A percentile compares a stretch with the other conserved stretches of the same genome.
phyloP scores from a whole-genome alignment of 35 echinoderm and acorn worm genomes.

The Acanthaster planci region DNA sequence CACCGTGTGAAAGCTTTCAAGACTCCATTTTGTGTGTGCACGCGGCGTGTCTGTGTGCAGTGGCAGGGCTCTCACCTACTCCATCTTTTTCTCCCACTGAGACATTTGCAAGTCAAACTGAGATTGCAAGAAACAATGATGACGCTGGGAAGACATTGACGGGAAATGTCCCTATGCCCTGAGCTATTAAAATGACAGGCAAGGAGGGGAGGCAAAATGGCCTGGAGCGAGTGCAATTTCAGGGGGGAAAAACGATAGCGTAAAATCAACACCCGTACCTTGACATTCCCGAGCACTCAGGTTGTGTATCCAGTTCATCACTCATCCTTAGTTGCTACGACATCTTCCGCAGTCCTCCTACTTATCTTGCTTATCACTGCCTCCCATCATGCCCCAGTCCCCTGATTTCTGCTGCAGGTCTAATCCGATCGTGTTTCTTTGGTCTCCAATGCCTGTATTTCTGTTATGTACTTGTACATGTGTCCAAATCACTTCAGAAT shows the following conservation, averaged over 20 bases:
- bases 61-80: background rate
- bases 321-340: background rate
- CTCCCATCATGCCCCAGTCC: no score
- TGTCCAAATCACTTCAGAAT: no score
- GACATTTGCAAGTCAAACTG: conserved; percentile 12
- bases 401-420: no score
- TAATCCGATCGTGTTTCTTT: no score
- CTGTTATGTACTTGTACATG: no score
- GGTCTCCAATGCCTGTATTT: no score
- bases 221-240: background rate
- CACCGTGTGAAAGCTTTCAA: background rate
- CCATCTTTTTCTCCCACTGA: background rate
- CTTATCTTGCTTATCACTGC: no score
- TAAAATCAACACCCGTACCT: conserved; percentile 15
- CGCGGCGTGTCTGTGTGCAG: background rate
- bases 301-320: background rate
- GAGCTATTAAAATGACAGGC: conserved; percentile 29
- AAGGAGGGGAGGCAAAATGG: background rate
- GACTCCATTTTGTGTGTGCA: background rate
- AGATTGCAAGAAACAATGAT: background rate
- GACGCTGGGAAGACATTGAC: background rate
- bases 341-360: no score
- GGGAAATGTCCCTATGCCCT: background rate
- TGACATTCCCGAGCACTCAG: background rate
- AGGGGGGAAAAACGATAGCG: conserved; percentile 2